Evolutionary conservation across 2,113 vertebrate genomes (phyloP), one percentile per base, ranked within the genome.

Genomic region (Morone chrysops): DNA sequence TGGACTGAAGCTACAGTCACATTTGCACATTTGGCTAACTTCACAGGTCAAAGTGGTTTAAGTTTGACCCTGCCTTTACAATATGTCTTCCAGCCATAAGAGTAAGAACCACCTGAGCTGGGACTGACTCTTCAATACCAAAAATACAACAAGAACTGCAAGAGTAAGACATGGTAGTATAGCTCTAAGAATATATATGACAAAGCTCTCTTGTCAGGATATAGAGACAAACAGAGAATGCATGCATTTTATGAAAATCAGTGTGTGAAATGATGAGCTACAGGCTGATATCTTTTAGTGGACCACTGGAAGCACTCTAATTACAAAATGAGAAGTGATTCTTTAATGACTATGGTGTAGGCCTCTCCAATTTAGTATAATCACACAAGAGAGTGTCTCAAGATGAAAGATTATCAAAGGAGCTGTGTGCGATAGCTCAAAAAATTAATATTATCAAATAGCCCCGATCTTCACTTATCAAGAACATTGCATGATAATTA

Each of bases 351-450:
- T 65, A 78, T 82, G 84, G 93, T 80, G 85, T 78, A 76, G 90
- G 82, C 87, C 93, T 94, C 95, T 94, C 94, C 91, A 94, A 90
- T 93, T 94, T 90, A 62, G 74, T 86, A 83, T 90, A 95, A 95
- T 94, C 94, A 93, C 89, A 90, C 65, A 47, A 90, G 87, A 91
- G 89, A 82, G 89, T 48, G 89, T 88, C 90, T 91, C 31, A 60
- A 92, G 93, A 95, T 94, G 88, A 94, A 90, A 92, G 92, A 94
- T 94, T 90, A 94, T 92, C 91, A 94, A 92, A 92, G 87, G 82
- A 88, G 84, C 89, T 66, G 83, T 63, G 79, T 82, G 86, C 82
- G 48, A 93, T 89, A 89, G 86, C 89, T 87, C 79, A 54, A 87
- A 90, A 93, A 86, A 91, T 90, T 87, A 81, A 90, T 84, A 89